Percentiles rank a stretch among this genome's conserved stretches.
These are phyloP conservation scores for Apamea monoglypha DNA, from an alignment of 2,888 invertebrate genomes.

Conservation along the genomic window DNA sequence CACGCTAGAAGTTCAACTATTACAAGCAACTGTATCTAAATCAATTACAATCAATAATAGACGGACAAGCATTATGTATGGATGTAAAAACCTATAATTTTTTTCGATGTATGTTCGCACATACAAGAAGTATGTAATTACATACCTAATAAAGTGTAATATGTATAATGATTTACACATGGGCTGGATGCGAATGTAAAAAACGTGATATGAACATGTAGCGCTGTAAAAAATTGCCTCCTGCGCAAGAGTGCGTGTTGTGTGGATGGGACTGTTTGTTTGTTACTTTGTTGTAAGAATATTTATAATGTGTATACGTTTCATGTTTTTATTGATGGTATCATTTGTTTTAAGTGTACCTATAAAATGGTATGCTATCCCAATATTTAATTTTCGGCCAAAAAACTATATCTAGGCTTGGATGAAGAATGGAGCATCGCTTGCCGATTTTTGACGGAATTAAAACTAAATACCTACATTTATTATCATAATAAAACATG, in stretches of 20 bases:
- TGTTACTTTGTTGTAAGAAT: constrained; percentile 34
- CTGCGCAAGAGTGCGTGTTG: constrained; percentile 51
- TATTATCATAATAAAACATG: too few species aligned
- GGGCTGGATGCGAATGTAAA: constrained; percentile 52
- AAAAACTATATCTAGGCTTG: neutral
- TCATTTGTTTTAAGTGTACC: neutral
- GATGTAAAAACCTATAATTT: constrained; percentile 5
- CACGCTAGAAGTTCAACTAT: constrained; percentile 22
- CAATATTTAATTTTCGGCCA: neutral
- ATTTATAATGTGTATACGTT: neutral
- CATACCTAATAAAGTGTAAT: constrained; percentile 73
- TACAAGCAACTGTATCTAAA: constrained; percentile 42
- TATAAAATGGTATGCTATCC: neutral
- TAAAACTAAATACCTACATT: neutral
- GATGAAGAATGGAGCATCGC: neutral
- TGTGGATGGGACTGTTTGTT: constrained; percentile 33
- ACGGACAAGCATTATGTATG: constrained; percentile 21
- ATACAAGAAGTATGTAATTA: constrained; percentile 75
- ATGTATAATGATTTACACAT: constrained; percentile 72
- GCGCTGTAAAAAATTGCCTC: constrained; percentile 51
- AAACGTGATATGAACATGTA: constrained; percentile 61
- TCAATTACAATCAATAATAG: constrained; percentile 44
- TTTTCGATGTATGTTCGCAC: constrained; percentile 72
- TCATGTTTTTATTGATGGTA: neutral
- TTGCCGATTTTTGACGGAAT: neutral